Percentiles rank a stretch among this genome's conserved stretches.
Conservation (phyloP, 2,888 invertebrate genomes). For the Pollenia labialis region DNA sequence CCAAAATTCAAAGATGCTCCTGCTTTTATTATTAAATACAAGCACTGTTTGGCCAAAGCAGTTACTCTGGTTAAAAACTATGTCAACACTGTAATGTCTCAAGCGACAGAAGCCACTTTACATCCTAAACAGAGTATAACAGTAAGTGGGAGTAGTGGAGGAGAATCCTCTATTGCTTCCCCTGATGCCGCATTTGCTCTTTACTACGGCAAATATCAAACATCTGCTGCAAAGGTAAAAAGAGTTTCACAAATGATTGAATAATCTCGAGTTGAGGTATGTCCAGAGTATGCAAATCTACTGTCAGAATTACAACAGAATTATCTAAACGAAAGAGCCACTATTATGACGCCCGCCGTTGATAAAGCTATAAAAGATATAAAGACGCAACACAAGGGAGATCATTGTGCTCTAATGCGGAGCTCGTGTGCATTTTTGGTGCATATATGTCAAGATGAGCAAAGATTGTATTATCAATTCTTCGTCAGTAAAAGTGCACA, state of each 20-base stretch:
- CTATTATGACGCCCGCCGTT: slow-evolving; percentile 89
- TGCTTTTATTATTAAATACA: slow-evolving; percentile 92
- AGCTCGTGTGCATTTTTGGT: slow-evolving; percentile 95
- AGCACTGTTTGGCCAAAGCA: slow-evolving; percentile 92
- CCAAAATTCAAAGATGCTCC: slow-evolving; percentile 93
- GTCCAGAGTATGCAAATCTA: slow-evolving; percentile 90
- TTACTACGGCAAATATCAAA: slow-evolving; percentile 98
- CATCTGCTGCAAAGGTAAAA: slow-evolving; percentile 93
- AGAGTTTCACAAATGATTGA: slow-evolving; percentile 93
- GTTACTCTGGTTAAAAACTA: slow-evolving; percentile 92
- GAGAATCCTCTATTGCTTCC: slow-evolving; percentile 80
- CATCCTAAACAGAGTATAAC: slow-evolving; percentile 80
- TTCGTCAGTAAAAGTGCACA: slow-evolving; percentile 89
- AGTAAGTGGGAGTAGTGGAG: slow-evolving; percentile 68
- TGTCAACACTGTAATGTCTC: slow-evolving; percentile 90
- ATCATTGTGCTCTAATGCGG: slow-evolving; percentile 93
- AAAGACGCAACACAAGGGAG: slow-evolving; percentile 87
- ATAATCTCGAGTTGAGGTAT: slow-evolving; percentile 89
- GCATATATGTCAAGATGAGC: slow-evolving; percentile 97
- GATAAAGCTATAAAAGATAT: slow-evolving; percentile 88
- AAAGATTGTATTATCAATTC: slow-evolving; percentile 95
- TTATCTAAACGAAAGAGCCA: slow-evolving; percentile 90
- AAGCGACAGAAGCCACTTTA: slow-evolving; percentile 91
- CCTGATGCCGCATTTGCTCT: slow-evolving; percentile 90
- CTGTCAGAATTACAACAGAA: slow-evolving; percentile 92